Evolutionary conservation across 2,888 invertebrate species (phyloP).

Genomic region (Netelia fuscicornis): DNA sequence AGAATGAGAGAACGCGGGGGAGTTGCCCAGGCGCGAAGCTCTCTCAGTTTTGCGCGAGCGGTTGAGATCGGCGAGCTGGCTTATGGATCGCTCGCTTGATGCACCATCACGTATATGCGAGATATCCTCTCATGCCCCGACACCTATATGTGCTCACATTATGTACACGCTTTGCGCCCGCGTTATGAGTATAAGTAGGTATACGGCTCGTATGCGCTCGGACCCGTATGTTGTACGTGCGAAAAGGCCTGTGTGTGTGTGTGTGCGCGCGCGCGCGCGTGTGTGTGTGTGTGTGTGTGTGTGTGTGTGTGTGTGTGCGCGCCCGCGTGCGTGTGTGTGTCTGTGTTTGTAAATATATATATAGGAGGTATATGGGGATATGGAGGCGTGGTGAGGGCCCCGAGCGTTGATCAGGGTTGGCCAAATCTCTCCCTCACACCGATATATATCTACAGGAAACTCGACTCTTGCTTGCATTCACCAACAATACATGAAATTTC

Average conservation of each 20-base stretch:
- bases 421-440: constrained; percentile 69
- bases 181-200: constrained; percentile 81
- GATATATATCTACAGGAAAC: constrained; percentile 9
- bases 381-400: constrained; percentile 78
- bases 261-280: not conserved
- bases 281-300: not conserved
- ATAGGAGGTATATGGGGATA: constrained; percentile 13
- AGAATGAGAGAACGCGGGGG: constrained; percentile 72
- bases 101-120: constrained; percentile 43
- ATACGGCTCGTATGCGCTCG: constrained; percentile 75
- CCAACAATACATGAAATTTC: constrained; percentile 5
- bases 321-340: not conserved
- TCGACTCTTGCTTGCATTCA: not conserved
- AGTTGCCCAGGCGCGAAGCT: constrained; percentile 67
- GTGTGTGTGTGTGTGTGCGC: not conserved
- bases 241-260: constrained; percentile 20
- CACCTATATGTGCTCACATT: constrained; percentile 62
- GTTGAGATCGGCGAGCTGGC: constrained; percentile 28
- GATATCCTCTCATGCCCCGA: constrained; percentile 41
- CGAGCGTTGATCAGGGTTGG: constrained; percentile 74
- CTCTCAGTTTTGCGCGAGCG: constrained; percentile 15
- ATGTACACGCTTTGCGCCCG: constrained; percentile 68
- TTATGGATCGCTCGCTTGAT: constrained; percentile 54
- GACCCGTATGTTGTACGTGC: constrained; percentile 71
- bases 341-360: not conserved